phyloP scores from a whole-genome alignment of 2,888 invertebrate genomes.

The Drosophila vallismaia region DNA sequence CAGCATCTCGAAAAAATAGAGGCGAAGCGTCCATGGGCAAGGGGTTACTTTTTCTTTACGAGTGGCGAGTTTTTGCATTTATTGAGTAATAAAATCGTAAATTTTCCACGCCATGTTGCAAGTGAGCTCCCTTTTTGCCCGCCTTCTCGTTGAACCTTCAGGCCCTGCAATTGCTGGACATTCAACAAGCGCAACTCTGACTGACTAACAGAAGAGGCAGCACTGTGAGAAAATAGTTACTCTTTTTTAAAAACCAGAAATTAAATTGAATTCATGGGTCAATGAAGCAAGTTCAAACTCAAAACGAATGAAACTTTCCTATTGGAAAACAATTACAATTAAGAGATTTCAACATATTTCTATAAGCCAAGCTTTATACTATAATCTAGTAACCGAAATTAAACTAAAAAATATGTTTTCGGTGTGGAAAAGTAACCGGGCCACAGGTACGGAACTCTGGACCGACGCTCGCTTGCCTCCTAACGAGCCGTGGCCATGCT shows the following conservation, averaged over 20 bases:
- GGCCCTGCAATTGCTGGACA: slow-evolving; percentile 65
- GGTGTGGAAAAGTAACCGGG: slow-evolving; percentile 25
- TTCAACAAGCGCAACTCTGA: slow-evolving; percentile 62
- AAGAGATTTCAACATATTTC: too few species aligned
- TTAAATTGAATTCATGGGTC: too few species aligned
- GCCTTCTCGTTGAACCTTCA: slow-evolving; percentile 6
- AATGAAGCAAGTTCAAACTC: too few species aligned
- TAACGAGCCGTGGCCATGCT: slow-evolving; percentile 62
- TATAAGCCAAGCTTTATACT: too few species aligned
- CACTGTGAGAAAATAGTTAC: slow-evolving; percentile 8
- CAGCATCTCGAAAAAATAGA: slow-evolving; percentile 20
- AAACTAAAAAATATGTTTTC: neutral
- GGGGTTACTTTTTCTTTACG: slow-evolving; percentile 52
- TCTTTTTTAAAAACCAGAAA: too few species aligned
- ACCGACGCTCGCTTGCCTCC: slow-evolving; percentile 48
- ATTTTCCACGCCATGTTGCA: slow-evolving; percentile 70
- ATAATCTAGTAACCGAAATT: too few species aligned
- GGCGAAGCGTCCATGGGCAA: slow-evolving; percentile 13
- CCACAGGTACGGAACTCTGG: slow-evolving; percentile 28
- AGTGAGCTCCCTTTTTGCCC: slow-evolving; percentile 44
- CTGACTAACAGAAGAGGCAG: slow-evolving; percentile 8
- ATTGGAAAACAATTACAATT: too few species aligned
- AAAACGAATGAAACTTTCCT: too few species aligned
- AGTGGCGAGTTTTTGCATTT: slow-evolving; percentile 74
- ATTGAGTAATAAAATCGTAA: slow-evolving; percentile 79